These are phyloP conservation scores for Hippoglossus hippoglossus DNA, from an alignment of 2,797 vertebrate species.

Conservation along the genomic window DNA sequence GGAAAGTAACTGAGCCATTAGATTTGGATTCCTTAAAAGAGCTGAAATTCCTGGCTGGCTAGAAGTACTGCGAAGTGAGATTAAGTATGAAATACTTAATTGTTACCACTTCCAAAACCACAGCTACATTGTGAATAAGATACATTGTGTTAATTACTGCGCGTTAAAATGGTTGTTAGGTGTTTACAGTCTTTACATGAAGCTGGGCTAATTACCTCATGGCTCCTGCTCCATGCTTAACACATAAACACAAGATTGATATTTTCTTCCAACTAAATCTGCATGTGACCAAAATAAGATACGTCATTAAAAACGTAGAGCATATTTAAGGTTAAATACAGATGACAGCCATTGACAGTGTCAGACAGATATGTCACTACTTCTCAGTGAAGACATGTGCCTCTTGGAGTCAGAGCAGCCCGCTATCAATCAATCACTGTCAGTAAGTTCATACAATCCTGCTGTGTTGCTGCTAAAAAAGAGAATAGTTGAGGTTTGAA, in stretches of 20 bases:
- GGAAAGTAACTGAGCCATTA: too few species aligned
- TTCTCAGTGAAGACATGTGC: conserved; percentile 12
- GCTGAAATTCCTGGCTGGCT: too few species aligned
- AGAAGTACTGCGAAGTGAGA: too few species aligned
- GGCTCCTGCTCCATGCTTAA: background rate
- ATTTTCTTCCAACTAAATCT: background rate
- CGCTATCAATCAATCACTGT: conserved; percentile 60
- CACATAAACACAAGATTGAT: background rate
- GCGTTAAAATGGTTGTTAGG: too few species aligned
- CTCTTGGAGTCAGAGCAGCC: conserved; percentile 32
- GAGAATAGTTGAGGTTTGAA: conserved; percentile 55
- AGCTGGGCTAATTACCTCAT: background rate
- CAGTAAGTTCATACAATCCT: conserved; percentile 46
- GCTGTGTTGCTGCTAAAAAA: conserved; percentile 42
- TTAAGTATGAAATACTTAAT: too few species aligned
- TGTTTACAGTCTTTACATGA: background rate
- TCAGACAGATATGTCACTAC: conserved; percentile 18
- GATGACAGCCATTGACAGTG: conserved; percentile 37
- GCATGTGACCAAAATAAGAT: conserved; percentile 1
- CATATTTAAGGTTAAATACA: conserved; percentile 26
- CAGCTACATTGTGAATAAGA: too few species aligned
- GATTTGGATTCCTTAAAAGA: too few species aligned
- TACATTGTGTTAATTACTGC: too few species aligned
- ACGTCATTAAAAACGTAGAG: conserved; percentile 5
- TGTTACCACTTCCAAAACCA: too few species aligned